Evolutionary conservation across 2,113 vertebrate genomes (phyloP).

Genomic region (Colistium nudipinnis): DNA sequence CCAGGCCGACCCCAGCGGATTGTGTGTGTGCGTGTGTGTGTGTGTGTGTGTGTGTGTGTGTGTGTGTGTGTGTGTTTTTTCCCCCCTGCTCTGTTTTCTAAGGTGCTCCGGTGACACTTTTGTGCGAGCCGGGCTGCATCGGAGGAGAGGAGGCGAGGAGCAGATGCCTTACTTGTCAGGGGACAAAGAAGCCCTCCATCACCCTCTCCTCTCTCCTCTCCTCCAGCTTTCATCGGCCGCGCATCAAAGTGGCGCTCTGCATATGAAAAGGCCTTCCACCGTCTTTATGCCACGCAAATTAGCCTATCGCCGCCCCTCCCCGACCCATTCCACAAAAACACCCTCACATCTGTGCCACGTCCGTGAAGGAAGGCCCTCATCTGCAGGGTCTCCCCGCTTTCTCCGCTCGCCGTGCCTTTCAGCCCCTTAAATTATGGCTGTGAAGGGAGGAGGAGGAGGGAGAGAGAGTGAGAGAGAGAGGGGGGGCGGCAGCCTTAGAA

Average conservation of each 20-base stretch:
- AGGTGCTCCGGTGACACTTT: constrained; percentile 80
- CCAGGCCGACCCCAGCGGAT: constrained; percentile 35
- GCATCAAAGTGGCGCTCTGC: constrained; percentile 81
- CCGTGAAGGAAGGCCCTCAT: constrained; percentile 76
- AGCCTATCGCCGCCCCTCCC: constrained; percentile 78
- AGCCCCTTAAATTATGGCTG: constrained; percentile 84
- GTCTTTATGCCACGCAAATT: constrained; percentile 80
- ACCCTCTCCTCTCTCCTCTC: constrained; percentile 71
- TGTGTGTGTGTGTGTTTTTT: constrained; percentile 31
- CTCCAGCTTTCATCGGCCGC: constrained; percentile 78
- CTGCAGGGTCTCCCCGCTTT: constrained; percentile 73
- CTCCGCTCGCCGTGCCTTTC: constrained; percentile 81
- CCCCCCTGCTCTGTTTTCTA: constrained; percentile 53
- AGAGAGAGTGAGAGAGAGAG: constrained; percentile 41
- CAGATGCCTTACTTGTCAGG: constrained; percentile 91
- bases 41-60: too few relatives aligned
- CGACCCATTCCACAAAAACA: constrained; percentile 74
- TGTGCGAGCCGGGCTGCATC: constrained; percentile 71
- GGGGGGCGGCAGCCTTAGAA: constrained; percentile 56
- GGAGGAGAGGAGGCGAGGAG: constrained; percentile 64
- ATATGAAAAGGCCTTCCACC: constrained; percentile 78
- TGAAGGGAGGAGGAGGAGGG: constrained; percentile 63
- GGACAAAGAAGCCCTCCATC: constrained; percentile 86
- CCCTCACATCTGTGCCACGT: constrained; percentile 80
- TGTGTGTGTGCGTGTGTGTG: too few relatives aligned